A percentile compares a stretch with the other conserved stretches of the same genome.
phyloP scores from a whole-genome alignment of 2,888 invertebrate species.

The Cryptocephalus moraei region DNA sequence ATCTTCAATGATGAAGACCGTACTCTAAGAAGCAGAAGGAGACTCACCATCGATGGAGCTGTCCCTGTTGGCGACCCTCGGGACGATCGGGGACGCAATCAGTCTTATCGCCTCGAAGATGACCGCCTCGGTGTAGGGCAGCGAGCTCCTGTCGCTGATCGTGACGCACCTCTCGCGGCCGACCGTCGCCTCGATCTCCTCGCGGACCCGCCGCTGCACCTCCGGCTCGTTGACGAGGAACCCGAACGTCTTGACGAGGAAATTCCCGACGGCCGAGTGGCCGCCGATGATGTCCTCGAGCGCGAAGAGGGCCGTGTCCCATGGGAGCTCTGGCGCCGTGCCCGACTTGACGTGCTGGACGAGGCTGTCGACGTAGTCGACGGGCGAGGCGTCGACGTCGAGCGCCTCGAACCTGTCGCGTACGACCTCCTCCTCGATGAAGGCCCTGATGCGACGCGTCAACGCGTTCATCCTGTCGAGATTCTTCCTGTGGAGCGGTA shows the following conservation, averaged over 20 bases:
- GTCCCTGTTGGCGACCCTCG: constrained; percentile 53
- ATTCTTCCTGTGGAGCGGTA: constrained; percentile 43
- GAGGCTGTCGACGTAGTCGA: constrained; percentile 49
- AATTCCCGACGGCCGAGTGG: constrained; percentile 54
- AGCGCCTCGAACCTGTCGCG: constrained; percentile 35
- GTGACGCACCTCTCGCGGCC: constrained; percentile 23
- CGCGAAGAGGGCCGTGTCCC: constrained; percentile 44
- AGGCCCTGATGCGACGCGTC: constrained; percentile 44
- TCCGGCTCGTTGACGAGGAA: constrained; percentile 44
- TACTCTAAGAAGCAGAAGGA: no score
- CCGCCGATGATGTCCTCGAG: constrained; percentile 44
- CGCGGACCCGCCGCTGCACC: constrained; percentile 44
- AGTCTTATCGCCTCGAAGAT: constrained; percentile 52
- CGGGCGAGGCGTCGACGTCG: constrained; percentile 26
- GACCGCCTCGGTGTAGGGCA: constrained; percentile 53
- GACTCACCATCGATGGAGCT: constrained; percentile 50
- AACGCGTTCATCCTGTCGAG: constrained; percentile 41
- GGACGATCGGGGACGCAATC: constrained; percentile 57
- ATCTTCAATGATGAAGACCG: no score
- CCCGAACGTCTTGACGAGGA: constrained; percentile 48
- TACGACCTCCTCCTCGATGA: constrained; percentile 43
- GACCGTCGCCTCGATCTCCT: constrained; percentile 42
- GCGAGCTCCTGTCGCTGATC: constrained; percentile 37
- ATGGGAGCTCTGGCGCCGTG: constrained; percentile 36
- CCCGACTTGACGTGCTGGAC: constrained; percentile 43